Evolutionary conservation across 2,888 invertebrate genomes (phyloP).

Genomic region (Cheilosia variabilis): DNA sequence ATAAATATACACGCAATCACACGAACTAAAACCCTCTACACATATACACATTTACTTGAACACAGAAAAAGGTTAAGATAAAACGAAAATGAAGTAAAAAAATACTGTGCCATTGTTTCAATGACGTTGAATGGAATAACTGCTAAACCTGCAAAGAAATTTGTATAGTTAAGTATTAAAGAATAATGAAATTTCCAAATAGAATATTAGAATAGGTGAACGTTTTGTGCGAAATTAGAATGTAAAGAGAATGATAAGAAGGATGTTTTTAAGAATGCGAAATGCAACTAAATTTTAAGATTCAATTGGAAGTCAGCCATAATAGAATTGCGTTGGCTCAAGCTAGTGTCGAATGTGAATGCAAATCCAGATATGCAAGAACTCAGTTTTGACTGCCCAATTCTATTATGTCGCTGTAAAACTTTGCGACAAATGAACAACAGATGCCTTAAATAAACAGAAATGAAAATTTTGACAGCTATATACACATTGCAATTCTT

Average conservation of each 20-base stretch:
- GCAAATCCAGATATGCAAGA: too few relatives aligned
- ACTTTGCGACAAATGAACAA: too few relatives aligned
- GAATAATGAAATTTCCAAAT: slow-evolving; percentile 35
- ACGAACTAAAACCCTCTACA: slow-evolving; percentile 15
- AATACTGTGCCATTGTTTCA: slow-evolving; percentile 59
- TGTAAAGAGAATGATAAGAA: background rate
- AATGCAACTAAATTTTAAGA: background rate
- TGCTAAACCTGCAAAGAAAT: background rate
- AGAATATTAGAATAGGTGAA: slow-evolving; percentile 19
- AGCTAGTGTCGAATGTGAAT: too few relatives aligned
- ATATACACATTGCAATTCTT: too few relatives aligned
- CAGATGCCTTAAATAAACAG: too few relatives aligned
- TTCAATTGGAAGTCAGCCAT: too few relatives aligned
- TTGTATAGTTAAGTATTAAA: slow-evolving; percentile 27
- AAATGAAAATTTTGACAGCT: too few relatives aligned
- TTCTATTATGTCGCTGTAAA: too few relatives aligned
- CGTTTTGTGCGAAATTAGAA: slow-evolving; percentile 26
- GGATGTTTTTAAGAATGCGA: background rate
- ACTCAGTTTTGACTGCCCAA: too few relatives aligned
- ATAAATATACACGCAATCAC: slow-evolving; percentile 54
- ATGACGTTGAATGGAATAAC: slow-evolving; percentile 22
- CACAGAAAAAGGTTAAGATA: slow-evolving; percentile 7
- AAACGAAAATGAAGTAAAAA: background rate
- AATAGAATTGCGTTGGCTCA: too few relatives aligned
- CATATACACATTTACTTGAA: slow-evolving; percentile 13